Evolutionary conservation across 1,140 invertebrate genomes (phyloP).

Genomic region (Drosophila murphyi): DNA sequence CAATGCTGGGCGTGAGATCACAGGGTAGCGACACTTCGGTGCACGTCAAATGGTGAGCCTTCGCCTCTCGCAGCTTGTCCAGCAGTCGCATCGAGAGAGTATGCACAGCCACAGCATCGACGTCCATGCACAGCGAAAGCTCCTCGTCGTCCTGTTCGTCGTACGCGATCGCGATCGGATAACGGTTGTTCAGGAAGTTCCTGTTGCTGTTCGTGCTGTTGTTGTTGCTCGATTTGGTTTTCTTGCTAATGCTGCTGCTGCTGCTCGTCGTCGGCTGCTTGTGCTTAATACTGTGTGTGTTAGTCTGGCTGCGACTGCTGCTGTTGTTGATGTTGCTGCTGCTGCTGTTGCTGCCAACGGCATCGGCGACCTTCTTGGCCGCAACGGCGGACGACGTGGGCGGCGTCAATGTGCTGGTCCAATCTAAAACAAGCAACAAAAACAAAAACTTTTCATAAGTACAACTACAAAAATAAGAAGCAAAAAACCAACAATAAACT

Average conservation of each 20-base stretch:
- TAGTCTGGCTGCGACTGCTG: slow-evolving; percentile 22
- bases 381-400: slow-evolving; percentile 51
- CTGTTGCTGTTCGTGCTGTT: slow-evolving; percentile 50
- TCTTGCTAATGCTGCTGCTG: slow-evolving; percentile 55
- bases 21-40: slow-evolving; percentile 93
- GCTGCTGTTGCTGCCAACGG: slow-evolving; percentile 21
- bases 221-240: slow-evolving; percentile 53
- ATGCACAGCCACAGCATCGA: slow-evolving; percentile 72
- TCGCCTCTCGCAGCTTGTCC: slow-evolving; percentile 90
- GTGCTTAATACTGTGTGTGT: slow-evolving; percentile 53
- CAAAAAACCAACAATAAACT: slow-evolving; percentile 28
- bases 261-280: slow-evolving; percentile 42
- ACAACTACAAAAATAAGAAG: slow-evolving; percentile 10
- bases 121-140: slow-evolving; percentile 31
- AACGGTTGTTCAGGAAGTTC: slow-evolving; percentile 9
- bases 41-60: slow-evolving; percentile 90
- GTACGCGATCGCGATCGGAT: slow-evolving; percentile 30
- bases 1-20: slow-evolving; percentile 90
- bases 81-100: slow-evolving; percentile 89
- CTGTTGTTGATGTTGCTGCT: slow-evolving; percentile 28
- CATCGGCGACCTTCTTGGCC: slow-evolving; percentile 60
- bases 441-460: slow-evolving; percentile 52
- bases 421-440: slow-evolving; percentile 68
- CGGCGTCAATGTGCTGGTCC: slow-evolving; percentile 79
- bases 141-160: slow-evolving; percentile 43